These are phyloP conservation scores for Psittacula cyanocephala DNA, from an alignment of 2,113 vertebrate genomes.

Conservation along the genomic window DNA sequence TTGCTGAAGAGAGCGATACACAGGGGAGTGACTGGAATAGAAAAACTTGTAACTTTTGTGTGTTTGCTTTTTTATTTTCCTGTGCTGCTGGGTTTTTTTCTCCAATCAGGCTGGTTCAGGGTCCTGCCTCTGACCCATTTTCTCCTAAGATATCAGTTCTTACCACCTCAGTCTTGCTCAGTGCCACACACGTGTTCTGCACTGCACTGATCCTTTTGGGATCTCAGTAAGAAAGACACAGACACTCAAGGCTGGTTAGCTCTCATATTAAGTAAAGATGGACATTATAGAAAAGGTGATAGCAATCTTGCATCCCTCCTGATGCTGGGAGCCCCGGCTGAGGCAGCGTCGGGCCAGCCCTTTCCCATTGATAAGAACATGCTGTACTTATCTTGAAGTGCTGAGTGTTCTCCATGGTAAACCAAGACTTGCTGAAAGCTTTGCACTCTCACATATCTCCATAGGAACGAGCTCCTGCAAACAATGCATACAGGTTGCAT, in stretches of 20 bases:
- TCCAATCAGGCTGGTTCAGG: neutral
- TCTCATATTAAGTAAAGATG: neutral
- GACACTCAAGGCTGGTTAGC: neutral
- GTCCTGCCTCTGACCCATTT: neutral
- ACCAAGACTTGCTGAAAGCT: neutral
- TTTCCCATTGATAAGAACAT: neutral
- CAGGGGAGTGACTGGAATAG: neutral
- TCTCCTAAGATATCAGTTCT: neutral
- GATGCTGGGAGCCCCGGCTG: neutral
- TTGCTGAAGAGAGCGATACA: neutral
- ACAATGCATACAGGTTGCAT: neutral
- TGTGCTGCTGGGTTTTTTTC: neutral
- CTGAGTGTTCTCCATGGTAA: neutral
- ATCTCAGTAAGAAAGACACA: neutral
- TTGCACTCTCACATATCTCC: neutral
- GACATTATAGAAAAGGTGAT: neutral
- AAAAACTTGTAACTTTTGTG: neutral
- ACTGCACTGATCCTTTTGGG: neutral
- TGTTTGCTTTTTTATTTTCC: neutral
- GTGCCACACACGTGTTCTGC: neutral
- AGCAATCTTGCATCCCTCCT: neutral
- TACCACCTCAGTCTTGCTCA: neutral
- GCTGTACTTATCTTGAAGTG: neutral
- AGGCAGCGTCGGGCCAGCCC: fast-evolving
- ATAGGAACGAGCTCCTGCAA: neutral